phyloP scores from a whole-genome alignment of 2,888 invertebrate genomes.

The Dolomedes plantarius region DNA sequence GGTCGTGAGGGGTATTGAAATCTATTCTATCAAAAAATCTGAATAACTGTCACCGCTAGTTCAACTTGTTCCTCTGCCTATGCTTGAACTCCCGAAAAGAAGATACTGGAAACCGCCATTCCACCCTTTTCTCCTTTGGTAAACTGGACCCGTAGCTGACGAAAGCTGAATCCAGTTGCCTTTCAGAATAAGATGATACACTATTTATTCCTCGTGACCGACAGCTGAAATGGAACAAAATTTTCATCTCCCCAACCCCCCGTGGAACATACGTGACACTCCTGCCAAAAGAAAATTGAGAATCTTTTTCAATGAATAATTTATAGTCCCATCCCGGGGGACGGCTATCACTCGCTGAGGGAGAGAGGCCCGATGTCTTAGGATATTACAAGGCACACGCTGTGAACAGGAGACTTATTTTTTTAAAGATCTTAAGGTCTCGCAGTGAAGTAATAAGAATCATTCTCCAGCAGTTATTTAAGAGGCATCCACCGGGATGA shows the following conservation, averaged over 20 bases:
- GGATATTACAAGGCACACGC: background rate
- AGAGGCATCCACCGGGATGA: no score
- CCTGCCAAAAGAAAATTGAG: slow-evolving; percentile 50
- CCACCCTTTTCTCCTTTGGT: background rate
- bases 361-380: background rate
- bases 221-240: slow-evolving; percentile 11
- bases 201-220: slow-evolving; percentile 15
- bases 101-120: background rate
- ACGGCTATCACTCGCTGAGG: background rate
- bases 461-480: no score
- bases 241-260: background rate
- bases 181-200: slow-evolving; percentile 30
- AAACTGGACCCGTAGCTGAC: background rate
- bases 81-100: no score
- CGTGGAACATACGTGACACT: slow-evolving; percentile 39
- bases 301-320: slow-evolving; percentile 54
- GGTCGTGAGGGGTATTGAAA: no score
- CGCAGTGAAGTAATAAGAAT: no score
- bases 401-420: no score
- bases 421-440: no score
- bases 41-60: no score
- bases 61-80: no score
- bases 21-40: no score
- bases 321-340: slow-evolving; percentile 19
- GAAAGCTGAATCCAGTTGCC: background rate